A percentile compares a stretch with the other conserved stretches of the same genome.
Conservation (phyloP, 92 coral and sea anemone genomes). For the Epizoanthus rinbou region DNA sequence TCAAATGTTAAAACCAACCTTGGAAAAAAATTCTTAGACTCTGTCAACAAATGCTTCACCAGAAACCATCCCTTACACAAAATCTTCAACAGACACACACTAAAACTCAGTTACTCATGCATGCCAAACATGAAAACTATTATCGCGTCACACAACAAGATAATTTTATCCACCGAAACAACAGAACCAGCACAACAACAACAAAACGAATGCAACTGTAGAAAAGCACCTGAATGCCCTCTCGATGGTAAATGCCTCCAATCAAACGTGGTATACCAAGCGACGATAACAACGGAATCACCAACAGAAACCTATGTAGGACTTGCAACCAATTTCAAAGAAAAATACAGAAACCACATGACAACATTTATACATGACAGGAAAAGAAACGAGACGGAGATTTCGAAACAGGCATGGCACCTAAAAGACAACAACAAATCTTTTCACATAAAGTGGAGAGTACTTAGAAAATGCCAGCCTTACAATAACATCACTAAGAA, state of each 20-base stretch:
- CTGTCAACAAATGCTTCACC: conserved; percentile 50
- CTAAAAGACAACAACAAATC: too few species aligned
- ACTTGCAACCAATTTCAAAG: conserved; percentile 13
- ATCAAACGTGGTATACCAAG: conserved; percentile 49
- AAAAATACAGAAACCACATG: conserved; percentile 38
- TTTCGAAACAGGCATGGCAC: conserved; percentile 33
- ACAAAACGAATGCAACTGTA: conserved; percentile 41
- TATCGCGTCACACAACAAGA: conserved; percentile 50
- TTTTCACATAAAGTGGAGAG: too few species aligned
- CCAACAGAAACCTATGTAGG: conserved; percentile 33
- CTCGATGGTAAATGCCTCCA: conserved; percentile 42
- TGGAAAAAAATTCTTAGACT: conserved; percentile 38
- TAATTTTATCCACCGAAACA: not conserved
- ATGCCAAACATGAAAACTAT: conserved; percentile 51
- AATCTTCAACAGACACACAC: conserved; percentile 59
- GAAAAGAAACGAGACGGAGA: conserved; percentile 50
- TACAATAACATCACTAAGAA: too few species aligned
- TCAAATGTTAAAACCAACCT: conserved; percentile 46
- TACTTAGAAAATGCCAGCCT: too few species aligned
- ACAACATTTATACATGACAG: conserved; percentile 17
- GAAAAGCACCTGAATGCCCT: conserved; percentile 41
- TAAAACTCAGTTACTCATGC: conserved; percentile 52
- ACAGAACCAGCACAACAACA: not conserved
- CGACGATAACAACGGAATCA: conserved; percentile 35
- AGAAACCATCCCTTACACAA: conserved; percentile 47